These are phyloP conservation scores for Dicaeum eximium DNA, from an alignment of 2,113 vertebrate species.

Conservation along the genomic window DNA sequence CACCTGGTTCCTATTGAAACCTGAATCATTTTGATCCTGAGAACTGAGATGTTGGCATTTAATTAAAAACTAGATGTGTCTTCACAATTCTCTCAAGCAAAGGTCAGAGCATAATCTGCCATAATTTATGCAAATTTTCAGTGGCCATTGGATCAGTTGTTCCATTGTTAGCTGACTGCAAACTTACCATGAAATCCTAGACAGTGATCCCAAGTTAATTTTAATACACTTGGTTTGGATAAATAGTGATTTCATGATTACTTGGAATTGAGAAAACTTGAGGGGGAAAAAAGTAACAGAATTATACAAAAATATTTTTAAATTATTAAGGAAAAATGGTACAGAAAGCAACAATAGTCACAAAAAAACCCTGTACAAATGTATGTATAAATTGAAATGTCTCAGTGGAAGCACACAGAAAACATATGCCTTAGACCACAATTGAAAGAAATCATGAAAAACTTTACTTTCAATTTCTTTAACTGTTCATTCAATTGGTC, in stretches of 20 bases:
- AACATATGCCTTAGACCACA: background rate
- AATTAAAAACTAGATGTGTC: background rate
- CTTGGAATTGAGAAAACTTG: background rate
- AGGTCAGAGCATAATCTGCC: background rate
- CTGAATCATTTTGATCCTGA: background rate
- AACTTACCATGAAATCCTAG: background rate
- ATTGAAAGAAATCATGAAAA: background rate
- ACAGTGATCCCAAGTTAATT: background rate
- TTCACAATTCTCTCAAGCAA: background rate
- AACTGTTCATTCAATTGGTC: background rate
- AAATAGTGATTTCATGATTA: background rate
- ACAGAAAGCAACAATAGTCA: background rate
- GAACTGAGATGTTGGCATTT: background rate
- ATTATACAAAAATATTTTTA: background rate
- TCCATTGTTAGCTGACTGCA: background rate
- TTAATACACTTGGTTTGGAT: background rate
- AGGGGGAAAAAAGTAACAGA: background rate
- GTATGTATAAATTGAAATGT: background rate
- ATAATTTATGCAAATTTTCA: background rate
- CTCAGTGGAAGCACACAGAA: background rate
- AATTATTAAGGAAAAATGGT: background rate
- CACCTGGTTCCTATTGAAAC: background rate
- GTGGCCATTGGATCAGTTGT: background rate
- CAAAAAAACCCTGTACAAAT: background rate
- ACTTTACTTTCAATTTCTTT: background rate